Base-by-base conservation (phyloP, 2,797 vertebrate species). In the Tragelaphus eurycerus region DNA sequence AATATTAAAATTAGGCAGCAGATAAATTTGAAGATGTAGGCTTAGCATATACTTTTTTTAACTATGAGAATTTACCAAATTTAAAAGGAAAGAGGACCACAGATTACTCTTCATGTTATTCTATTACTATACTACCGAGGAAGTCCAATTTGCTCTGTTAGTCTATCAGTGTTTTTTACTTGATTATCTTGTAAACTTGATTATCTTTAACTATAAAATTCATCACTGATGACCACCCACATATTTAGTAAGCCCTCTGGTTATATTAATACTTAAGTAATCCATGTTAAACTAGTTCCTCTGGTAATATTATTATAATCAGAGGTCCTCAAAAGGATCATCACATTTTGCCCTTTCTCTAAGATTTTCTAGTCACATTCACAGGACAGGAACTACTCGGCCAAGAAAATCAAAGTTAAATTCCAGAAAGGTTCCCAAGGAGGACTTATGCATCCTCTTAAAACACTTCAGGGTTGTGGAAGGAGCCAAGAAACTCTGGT, bases 11-110 rank as follows among this genome's bases (percentile, higher is more conserved):
- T 71, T 87, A 93, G 71, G 27, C 6, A 74, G n/a, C 27, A 92
- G 84, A 89, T 83, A 96, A 90, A 94, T 74, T 48, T 60, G 76
- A 95, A 95, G 97, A 84, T 76, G 14, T 25, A 17, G 54, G 60
- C 7, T 76, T 64, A 95, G 48, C 11, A 93, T 43, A 92, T 4
- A 82, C 43, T 27, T 38, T 50, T 48, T 52, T 78, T 14, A 93
- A 84, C 23, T 48, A 67, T 57, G 50, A 81, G 31, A 96, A 92
- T 76, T 7, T 64, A 85, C 43, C 85, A 19, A 15, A 89, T 86
- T 95, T 38, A 91, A 62, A 96, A 96, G 48, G 13, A 88, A 95
- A 89, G 25, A 86, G 6, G 10, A 93, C 19, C 38, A 82, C 0
- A 57, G 50, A 87, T 27, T 34, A 92, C 3, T 87, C 15, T 81